Conservation (phyloP, 53 echinoderm and acorn worm species). For the Crossaster papposus region DNA sequence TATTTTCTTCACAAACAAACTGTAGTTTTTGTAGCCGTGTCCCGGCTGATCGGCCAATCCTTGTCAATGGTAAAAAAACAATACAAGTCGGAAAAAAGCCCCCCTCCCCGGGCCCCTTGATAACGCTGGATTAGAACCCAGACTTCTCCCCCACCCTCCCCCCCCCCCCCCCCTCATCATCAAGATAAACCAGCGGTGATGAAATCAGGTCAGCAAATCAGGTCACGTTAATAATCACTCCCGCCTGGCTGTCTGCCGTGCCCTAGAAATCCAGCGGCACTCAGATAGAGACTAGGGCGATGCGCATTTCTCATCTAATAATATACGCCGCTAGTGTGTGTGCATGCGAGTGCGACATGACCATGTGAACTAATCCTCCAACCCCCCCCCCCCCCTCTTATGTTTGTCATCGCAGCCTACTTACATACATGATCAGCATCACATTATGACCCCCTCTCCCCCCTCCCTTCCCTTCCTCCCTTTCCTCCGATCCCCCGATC, state of each 20-base stretch:
- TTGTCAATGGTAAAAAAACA: slow-evolving; percentile 38
- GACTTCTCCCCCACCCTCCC: slow-evolving; percentile 13
- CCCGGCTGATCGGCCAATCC: slow-evolving; percentile 5
- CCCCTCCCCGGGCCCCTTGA: background rate
- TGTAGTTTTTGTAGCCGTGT: slow-evolving; percentile 14
- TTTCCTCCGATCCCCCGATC: no score
- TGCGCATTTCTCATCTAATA: slow-evolving; percentile 36
- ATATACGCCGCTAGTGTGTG: background rate
- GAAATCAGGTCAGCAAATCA: slow-evolving; percentile 59
- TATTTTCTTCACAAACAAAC: slow-evolving; percentile 7
- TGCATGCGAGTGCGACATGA: slow-evolving; percentile 7
- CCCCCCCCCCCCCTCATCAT: slow-evolving; percentile 15
- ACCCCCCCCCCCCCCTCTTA: background rate
- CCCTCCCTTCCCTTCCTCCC: background rate
- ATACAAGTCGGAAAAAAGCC: slow-evolving; percentile 56
- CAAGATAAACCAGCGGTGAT: background rate
- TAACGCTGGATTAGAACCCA: slow-evolving; percentile 2
- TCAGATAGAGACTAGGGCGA: slow-evolving; percentile 14
- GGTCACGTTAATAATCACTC: slow-evolving; percentile 66
- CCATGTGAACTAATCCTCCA: slow-evolving; percentile 35
- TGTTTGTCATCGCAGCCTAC: slow-evolving; percentile 28
- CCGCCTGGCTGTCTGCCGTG: slow-evolving; percentile 50
- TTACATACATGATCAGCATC: slow-evolving; percentile 54
- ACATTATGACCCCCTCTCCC: background rate
- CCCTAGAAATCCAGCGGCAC: slow-evolving; percentile 8